Percentiles rank a stretch among this genome's conserved stretches.
These are phyloP conservation scores for Chouioia cunea DNA, from an alignment of 2,888 invertebrate genomes.

Conservation along the genomic window DNA sequence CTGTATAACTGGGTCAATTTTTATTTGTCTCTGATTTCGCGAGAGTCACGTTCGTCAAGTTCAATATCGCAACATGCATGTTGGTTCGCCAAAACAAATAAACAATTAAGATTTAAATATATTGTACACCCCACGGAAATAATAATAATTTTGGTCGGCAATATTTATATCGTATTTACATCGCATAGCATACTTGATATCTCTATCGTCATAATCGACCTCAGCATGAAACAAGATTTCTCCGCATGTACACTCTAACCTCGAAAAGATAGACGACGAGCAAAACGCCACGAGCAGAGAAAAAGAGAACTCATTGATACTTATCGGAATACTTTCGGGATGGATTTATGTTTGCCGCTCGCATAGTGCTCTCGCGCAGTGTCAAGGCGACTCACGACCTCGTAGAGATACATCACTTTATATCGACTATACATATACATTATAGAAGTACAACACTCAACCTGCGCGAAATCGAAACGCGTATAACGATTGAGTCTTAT, in stretches of 20 bases:
- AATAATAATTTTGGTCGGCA: too few relatives aligned
- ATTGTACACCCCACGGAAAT: too few relatives aligned
- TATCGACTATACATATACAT: background rate
- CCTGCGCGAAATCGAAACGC: constrained; percentile 27
- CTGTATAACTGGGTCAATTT: constrained; percentile 38
- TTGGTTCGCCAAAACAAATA: background rate
- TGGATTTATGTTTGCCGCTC: constrained; percentile 17
- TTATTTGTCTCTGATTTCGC: constrained; percentile 36
- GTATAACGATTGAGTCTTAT: too few relatives aligned
- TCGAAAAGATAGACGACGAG: too few relatives aligned
- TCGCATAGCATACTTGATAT: too few relatives aligned
- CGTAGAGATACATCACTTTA: constrained; percentile 3
- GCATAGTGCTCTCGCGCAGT: constrained; percentile 1
- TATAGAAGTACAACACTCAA: constrained; percentile 4
- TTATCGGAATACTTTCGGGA: constrained; percentile 24
- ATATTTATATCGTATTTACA: too few relatives aligned
- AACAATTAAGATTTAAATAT: background rate
- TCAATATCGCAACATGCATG: background rate
- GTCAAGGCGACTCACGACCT: background rate
- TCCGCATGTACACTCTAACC: too few relatives aligned
- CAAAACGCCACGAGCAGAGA: background rate
- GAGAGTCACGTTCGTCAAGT: background rate
- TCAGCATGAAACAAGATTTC: too few relatives aligned
- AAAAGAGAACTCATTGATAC: constrained; percentile 4
- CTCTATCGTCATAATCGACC: too few relatives aligned